Conservation (phyloP, 1,140 invertebrate species). For the Himalopsyche phryganea region DNA sequence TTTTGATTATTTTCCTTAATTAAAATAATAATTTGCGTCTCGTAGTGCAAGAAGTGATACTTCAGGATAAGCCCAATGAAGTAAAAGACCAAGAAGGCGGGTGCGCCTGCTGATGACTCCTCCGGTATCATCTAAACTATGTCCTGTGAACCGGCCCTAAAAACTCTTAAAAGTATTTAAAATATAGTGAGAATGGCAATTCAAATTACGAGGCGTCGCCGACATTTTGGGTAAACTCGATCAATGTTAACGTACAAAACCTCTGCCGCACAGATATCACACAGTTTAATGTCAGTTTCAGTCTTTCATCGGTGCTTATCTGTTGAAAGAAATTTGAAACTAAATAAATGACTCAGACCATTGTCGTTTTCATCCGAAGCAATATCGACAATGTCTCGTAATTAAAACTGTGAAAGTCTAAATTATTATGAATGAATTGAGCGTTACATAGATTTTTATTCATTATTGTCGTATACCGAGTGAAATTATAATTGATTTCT, state of each 20-base stretch:
- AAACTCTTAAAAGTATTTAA: neutral
- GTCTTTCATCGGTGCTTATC: conserved; percentile 4
- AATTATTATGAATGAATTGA: too few species aligned
- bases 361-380: too few species aligned
- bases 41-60: conserved; percentile 95
- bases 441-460: too few species aligned
- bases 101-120: conserved; percentile 76
- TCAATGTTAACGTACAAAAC: too few species aligned
- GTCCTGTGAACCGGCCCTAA: too few species aligned
- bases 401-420: too few species aligned
- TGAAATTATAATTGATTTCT: too few species aligned
- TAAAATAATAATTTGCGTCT: conserved; percentile 35
- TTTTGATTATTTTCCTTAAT: conserved; percentile 55
- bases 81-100: conserved; percentile 84
- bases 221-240: too few species aligned
- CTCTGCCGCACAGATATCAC: too few species aligned
- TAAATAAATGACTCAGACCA: too few species aligned
- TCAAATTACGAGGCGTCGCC: neutral
- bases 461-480: too few species aligned
- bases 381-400: too few species aligned
- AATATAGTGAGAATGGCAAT: conserved; percentile 1
- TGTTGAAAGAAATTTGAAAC: conserved; percentile 2
- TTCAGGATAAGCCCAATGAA: conserved; percentile 93
- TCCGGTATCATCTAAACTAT: neutral
- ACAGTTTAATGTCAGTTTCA: conserved; percentile 2